Conservation (phyloP, 2,888 invertebrate genomes). For the Polydesmus complanatus region DNA sequence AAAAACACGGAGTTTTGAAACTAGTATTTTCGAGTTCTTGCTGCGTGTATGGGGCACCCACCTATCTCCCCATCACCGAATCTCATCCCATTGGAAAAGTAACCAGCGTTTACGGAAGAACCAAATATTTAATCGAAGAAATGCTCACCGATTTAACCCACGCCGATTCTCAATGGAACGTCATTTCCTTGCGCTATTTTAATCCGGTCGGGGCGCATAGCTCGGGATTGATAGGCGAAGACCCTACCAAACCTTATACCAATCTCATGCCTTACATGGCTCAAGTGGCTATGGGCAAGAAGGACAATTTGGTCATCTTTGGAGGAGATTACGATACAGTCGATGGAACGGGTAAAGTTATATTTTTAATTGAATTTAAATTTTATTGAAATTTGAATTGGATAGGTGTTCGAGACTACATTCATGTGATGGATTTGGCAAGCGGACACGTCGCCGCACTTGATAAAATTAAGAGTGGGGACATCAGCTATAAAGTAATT, state of each 20-base stretch:
- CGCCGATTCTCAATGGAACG: conserved; percentile 73
- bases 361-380: no score
- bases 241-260: conserved; percentile 83
- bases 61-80: conserved; percentile 76
- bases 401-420: conserved; percentile 89
- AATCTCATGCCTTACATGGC: conserved; percentile 94
- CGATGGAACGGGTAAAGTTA: conserved; percentile 70
- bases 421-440: conserved; percentile 89
- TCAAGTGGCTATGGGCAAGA: conserved; percentile 79
- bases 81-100: conserved; percentile 71
- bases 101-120: conserved; percentile 89
- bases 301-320: conserved; percentile 67
- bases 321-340: conserved; percentile 83
- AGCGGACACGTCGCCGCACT: conserved; percentile 89
- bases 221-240: conserved; percentile 85
- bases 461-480: conserved; percentile 54
- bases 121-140: conserved; percentile 91
- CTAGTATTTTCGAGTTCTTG: conserved; percentile 75
- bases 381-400: background rate
- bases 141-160: conserved; percentile 76
- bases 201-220: conserved; percentile 93
- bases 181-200: conserved; percentile 81
- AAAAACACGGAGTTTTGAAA: conserved; percentile 62
- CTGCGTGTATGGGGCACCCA: conserved; percentile 87
- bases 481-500: conserved; percentile 47